Evolutionary conservation across 1,140 invertebrate genomes (phyloP).

Genomic region (Ctenoplectra terminalis): DNA sequence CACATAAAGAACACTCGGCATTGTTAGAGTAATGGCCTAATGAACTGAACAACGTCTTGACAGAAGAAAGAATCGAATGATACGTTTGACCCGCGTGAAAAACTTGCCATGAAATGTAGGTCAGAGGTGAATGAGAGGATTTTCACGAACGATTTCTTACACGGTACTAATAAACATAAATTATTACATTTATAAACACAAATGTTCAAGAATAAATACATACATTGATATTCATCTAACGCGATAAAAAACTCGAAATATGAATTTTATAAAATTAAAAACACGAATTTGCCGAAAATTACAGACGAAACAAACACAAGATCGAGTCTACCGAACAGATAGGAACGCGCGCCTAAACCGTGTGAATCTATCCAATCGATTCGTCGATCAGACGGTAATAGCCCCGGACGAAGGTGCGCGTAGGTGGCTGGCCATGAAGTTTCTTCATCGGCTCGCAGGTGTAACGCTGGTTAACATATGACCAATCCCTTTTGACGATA

Average conservation of each 20-base stretch:
- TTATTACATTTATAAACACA: not conserved
- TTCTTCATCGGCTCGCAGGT: conserved; percentile 71
- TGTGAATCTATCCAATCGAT: conserved; percentile 74
- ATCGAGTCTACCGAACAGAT: conserved; percentile 11
- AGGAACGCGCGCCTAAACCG: conserved; percentile 61
- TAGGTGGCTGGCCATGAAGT: conserved; percentile 72
- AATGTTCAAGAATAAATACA: not conserved
- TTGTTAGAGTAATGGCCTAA: conserved; percentile 64
- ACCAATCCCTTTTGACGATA: conserved; percentile 67
- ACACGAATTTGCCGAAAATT: not conserved
- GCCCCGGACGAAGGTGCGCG: conserved; percentile 67
- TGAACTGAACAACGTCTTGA: conserved; percentile 5
- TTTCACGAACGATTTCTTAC: not conserved
- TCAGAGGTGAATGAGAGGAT: not conserved
- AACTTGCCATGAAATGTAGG: conserved; percentile 12
- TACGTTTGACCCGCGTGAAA: conserved; percentile 29
- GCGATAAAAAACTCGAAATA: not conserved
- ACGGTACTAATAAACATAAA: not conserved
- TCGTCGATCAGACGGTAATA: conserved; percentile 71
- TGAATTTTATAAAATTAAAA: not conserved
- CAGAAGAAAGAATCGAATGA: conserved; percentile 35
- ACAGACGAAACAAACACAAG: not conserved
- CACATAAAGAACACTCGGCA: conserved; percentile 43
- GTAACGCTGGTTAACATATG: conserved; percentile 68
- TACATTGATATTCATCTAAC: not conserved